Conservation (phyloP, 2,797 vertebrate genomes). For the Vireo griseus region DNA sequence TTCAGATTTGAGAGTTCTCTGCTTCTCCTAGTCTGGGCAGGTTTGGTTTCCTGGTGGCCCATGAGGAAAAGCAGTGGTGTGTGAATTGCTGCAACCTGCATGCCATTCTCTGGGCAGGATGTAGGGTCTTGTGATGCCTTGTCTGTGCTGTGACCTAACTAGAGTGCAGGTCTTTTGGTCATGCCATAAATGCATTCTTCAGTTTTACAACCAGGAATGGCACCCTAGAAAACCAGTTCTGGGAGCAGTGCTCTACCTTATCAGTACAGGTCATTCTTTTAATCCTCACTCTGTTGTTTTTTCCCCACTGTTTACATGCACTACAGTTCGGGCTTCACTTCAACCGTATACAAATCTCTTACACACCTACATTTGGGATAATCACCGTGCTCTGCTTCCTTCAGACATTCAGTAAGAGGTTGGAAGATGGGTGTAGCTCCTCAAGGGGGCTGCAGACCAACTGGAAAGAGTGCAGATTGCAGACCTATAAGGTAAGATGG, state of each 20-base stretch:
- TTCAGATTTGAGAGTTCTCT: not conserved
- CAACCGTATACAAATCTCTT: not conserved
- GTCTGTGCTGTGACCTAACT: not conserved
- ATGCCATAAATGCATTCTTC: not conserved
- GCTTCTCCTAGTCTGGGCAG: not conserved
- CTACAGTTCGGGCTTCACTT: not conserved
- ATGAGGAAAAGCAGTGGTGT: not conserved
- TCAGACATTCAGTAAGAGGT: not conserved
- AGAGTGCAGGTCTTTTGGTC: not conserved
- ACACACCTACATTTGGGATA: not conserved
- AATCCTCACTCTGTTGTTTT: not conserved
- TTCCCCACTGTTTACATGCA: not conserved
- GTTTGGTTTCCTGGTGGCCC: not conserved
- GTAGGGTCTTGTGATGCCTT: not conserved
- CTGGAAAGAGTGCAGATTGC: not conserved
- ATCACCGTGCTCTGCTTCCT: not conserved
- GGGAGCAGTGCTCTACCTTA: not conserved
- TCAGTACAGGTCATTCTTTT: not conserved
- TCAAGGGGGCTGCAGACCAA: not conserved
- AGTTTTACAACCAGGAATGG: not conserved
- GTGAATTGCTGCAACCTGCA: not conserved
- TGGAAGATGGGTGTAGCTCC: not conserved
- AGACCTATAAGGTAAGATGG: not conserved
- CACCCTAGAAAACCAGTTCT: not conserved
- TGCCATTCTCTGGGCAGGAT: not conserved